A percentile compares a stretch with the other conserved stretches of the same genome.
Conservation (phyloP, 2,797 vertebrate genomes). For the Hypotaenidia okinawae region DNA sequence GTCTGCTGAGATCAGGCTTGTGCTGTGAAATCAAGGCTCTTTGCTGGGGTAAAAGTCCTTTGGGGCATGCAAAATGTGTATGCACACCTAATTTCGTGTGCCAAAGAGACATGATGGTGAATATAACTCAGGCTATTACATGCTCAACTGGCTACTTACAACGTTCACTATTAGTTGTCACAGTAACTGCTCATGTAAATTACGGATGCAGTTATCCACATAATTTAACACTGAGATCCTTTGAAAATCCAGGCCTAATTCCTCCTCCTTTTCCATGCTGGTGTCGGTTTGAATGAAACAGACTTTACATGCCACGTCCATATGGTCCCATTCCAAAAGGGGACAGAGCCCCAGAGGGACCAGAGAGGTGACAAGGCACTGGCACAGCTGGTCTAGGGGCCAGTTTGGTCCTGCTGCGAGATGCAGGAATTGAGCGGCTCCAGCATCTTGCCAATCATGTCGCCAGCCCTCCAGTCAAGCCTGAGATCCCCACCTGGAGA, state of each 20-base stretch:
- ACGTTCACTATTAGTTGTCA: constrained; percentile 61
- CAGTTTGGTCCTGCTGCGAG: neutral
- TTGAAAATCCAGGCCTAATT: constrained; percentile 38
- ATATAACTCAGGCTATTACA: constrained; percentile 56
- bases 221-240: constrained; percentile 36
- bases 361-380: neutral
- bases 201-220: constrained; percentile 39
- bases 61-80: constrained; percentile 52
- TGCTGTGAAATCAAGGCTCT: constrained; percentile 31
- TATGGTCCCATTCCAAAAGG: neutral
- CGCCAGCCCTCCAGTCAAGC: constrained; percentile 49
- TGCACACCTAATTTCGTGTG: constrained; percentile 58
- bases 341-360: neutral
- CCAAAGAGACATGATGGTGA: constrained; percentile 43
- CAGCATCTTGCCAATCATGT: constrained; percentile 22
- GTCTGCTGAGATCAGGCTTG: constrained; percentile 25
- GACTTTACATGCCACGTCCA: neutral
- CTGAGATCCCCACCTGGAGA: constrained; percentile 64
- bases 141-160: constrained; percentile 52
- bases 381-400: neutral
- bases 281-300: neutral
- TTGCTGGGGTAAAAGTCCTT: constrained; percentile 20
- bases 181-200: constrained; percentile 65
- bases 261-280: neutral
- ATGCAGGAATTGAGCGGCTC: neutral